Evolutionary conservation across 1,140 invertebrate genomes (phyloP).

Genomic region (Stenopsyche tienmushanensis): DNA sequence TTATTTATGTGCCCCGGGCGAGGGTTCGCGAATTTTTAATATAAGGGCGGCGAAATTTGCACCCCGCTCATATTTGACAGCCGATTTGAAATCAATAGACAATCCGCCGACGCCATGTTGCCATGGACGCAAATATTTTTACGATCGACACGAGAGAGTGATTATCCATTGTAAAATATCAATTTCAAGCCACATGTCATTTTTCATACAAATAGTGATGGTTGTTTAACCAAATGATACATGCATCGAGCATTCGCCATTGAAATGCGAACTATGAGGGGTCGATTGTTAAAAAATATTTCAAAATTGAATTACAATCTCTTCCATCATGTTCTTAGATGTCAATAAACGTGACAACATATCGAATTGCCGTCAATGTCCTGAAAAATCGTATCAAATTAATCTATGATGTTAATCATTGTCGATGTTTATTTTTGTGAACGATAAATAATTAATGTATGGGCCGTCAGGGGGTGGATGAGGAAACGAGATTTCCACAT

Average conservation of each 20-base stretch:
- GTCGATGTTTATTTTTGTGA: background rate
- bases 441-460: background rate
- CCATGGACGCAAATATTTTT: constrained; percentile 32
- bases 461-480: background rate
- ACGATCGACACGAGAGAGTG: constrained; percentile 27
- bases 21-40: too few relatives aligned
- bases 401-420: background rate
- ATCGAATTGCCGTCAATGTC: too few relatives aligned
- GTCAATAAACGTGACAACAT: too few relatives aligned
- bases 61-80: constrained; percentile 31
- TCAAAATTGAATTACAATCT: background rate
- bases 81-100: constrained; percentile 37
- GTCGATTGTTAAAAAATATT: background rate
- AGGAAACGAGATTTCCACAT: constrained; percentile 22
- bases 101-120: constrained; percentile 21
- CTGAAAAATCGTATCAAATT: background rate
- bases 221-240: background rate
- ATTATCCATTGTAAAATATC: constrained; percentile 33
- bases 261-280: background rate
- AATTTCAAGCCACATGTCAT: constrained; percentile 41
- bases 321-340: too few relatives aligned
- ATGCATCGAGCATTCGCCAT: too few relatives aligned
- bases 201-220: constrained; percentile 1
- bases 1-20: too few relatives aligned
- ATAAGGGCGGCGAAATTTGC: background rate